Base-by-base conservation (phyloP, 1,140 invertebrate genomes). In the Drosophila saltans region DNA sequence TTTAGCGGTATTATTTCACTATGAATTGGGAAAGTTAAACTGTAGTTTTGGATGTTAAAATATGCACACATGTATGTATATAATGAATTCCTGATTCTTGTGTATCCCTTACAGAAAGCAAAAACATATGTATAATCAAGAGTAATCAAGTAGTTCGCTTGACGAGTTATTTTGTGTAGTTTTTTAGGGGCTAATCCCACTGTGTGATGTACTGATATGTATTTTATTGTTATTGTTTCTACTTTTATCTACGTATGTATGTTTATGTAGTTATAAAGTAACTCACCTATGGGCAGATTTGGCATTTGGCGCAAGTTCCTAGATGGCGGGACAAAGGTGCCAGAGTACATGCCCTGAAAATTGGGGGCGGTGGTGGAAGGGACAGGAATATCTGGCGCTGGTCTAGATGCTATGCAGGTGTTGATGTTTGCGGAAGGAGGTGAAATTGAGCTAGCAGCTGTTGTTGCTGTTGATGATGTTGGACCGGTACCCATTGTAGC, bases 211-310 rank as follows among this genome's bases (percentile, higher is more conserved):
- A 30, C 28, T 3, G 4, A 30, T 30, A 4, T 30, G 4, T 39
- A 4, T 39, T 3, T 39, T 4, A 8, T 39, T 6, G 3, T 39
- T 39, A 6, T 1, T 8, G 9, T 52, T 21, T 4, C 3, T 52
- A 9, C 2, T 52, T 52, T 26, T 30, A 30, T 30, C 28, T 30
- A 30, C 0, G 4, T 30, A 30, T 30, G 8, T 48, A 24, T 24
- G 2, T 48, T 8, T 74, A n/a, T 6, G 16, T 16, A 16, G 16
- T 16, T 16, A 16, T 16, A 16, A 16, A 16, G 16, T 16, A 10
- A 75, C 82, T 85, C 69, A 86, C 82, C 36, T 36, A 86, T 79
- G 26, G 84, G 74, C 71, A 88, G 66, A 69, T 33, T 78, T 61
- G 82, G 82, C 43, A 82, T 85, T 43, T 45, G 66, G 57, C 84